Base-by-base conservation (phyloP, 2,797 vertebrate genomes). In the Crax fasciolata region DNA sequence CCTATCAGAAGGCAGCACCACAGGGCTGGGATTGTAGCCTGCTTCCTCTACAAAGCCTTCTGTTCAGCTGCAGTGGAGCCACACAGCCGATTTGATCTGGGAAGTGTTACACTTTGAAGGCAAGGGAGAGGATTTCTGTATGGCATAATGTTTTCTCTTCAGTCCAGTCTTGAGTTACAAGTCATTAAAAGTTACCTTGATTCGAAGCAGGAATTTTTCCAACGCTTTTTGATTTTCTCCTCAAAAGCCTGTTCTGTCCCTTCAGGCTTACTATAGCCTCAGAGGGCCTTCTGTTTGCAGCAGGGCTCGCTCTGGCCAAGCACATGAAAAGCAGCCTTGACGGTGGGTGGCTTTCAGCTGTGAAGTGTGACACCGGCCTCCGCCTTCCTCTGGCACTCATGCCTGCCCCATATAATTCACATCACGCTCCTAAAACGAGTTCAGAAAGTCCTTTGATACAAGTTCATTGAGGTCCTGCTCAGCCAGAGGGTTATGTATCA, bases 331-430 rank as follows among this genome's bases (percentile, higher is more conserved):
- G 87, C 78, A 84, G 83, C 78, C 83, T 94, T 91, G 77, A 90
- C 46, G 68, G 83, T 93, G 90, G 92, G 94, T 90, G 85, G 81
- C 80, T 94, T 93, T 94, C 67, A 89, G 84, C 80, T 93, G 62
- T 65, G 74, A 93, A 96, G 90, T 55, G 73, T 92, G 85, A 97
- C 94, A 91, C 65, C 41, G 30, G 32, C 72, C 89, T 90, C 85
- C 11, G 1, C 91, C 77, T 94, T 93, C 73, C 83, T 84, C 81
- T 88, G 77, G 62, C 70, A 57, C 72, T 89, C 75, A 84, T 95
- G 95, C 94, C 94, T 97, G 95, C 88, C 87, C 79, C 65, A 4
- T 87, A 46, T 81, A 95, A 96, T 84, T 97, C 93, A 94, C 80
- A 90, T 91, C 75, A 58, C 0, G 44, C 68, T 89, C 61, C 83